Conservation (phyloP, 2,888 invertebrate genomes). For the Andrena praecox region DNA sequence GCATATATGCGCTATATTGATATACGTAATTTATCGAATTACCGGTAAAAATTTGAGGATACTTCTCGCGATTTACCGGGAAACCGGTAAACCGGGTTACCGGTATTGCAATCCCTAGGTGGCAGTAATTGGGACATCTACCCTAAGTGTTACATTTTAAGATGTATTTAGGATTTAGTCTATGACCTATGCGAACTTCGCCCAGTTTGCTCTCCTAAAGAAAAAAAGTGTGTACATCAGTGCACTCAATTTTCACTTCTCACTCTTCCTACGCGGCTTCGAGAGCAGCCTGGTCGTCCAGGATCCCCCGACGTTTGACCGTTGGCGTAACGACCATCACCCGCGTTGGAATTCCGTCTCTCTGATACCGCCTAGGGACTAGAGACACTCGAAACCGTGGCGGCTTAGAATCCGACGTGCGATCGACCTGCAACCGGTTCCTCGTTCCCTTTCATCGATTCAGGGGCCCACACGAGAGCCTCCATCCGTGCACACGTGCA, state of each 20-base stretch:
- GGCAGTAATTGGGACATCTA: no score
- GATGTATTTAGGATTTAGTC: no score
- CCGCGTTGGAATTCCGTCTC: conserved; percentile 7
- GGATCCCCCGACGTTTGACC: not conserved
- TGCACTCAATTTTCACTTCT: not conserved
- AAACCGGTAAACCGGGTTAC: no score
- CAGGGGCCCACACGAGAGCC: conserved; percentile 60
- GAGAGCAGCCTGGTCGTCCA: not conserved
- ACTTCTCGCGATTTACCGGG: no score
- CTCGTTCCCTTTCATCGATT: conserved; percentile 75
- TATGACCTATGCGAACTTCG: no score
- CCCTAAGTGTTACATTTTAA: no score
- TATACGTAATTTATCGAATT: no score
- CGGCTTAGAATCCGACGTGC: conserved; percentile 70
- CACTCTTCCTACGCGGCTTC: no score
- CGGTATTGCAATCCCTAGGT: no score
- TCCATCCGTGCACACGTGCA: conserved; percentile 64
- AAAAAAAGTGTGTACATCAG: not conserved
- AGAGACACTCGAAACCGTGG: conserved; percentile 66
- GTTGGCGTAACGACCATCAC: conserved; percentile 8
- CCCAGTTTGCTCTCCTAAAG: not conserved
- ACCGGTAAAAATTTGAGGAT: no score
- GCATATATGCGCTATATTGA: no score
- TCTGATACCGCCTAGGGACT: conserved; percentile 22
- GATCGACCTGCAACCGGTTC: conserved; percentile 76